Evolutionary conservation across 2,888 invertebrate species (phyloP), one percentile per base, ranked within the genome.

Genomic region (Heteromurus nitidus): DNA sequence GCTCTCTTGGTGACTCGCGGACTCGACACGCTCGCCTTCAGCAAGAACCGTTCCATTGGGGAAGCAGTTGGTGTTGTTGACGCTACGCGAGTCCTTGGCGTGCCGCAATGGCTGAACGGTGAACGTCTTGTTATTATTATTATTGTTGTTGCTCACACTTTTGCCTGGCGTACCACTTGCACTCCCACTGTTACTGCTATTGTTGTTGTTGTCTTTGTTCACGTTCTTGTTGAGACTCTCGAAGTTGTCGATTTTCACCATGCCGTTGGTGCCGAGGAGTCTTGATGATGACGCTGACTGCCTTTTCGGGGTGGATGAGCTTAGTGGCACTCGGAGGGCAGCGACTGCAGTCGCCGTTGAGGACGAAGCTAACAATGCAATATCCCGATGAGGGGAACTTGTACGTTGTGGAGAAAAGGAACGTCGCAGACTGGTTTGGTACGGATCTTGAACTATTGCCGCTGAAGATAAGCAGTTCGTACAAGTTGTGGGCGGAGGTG

Each of bases 161-260:
- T 47, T 47, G 47, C 47, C 47, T 47, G 47, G 65, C 50, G 36
- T 30, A 44, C 28, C 26, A 28, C 24, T 74, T 3, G 60, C 28
- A 26, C 47, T 36, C 5, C 28, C 62, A 60, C 53, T 79, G 28
- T 72, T 81, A 44, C 72, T 85, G 60, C 75, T 85, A 53, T 87
- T 87, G 67, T 85, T 86, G 28, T 86, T 86, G 47, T 74, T 85
- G 28, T 82, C 58, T 11, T 79, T 80, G 72, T 84, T 83, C 18
- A 81, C 65, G 70, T 87, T 87, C 64, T 87, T 87, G 72, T 87
- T 87, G 16, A 87, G 82, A 74, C 85, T 87, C 60, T 85, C 84
- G 73, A 87, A 87, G 55, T 87, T 87, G 75, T 87, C 86, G 24
- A 87, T 87, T 67, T 87, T 85, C 20, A 84, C 65, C 74, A 84